Base-by-base conservation (phyloP, 2,888 invertebrate species). In the Rugalucina vietnamica region DNA sequence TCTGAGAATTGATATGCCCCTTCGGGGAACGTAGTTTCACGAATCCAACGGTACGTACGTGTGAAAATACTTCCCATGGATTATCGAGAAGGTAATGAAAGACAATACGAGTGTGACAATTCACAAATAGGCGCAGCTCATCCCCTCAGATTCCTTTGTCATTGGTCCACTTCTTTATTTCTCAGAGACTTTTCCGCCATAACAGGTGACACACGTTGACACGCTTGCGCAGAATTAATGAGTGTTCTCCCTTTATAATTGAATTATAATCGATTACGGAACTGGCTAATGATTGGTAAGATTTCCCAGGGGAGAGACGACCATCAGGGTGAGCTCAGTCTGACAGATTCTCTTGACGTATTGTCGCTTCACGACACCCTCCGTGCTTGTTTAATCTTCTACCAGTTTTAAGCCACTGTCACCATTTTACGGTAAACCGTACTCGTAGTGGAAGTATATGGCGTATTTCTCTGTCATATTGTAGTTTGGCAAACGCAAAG, bases 251-350 rank as follows among this genome's bases (percentile, higher is more conserved):
- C 73, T 43, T 39, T 70, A 74, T 87, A 87, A 87, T 87, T 81
- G 81, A 85, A 87, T 87, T 85, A 87, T 54, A 49, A 85, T 85
- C 83, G 84, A 87, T 87, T 87, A 76, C 84, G 69, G 74, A 79
- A 83, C 73, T 80, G 81, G 50, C 71, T 82, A 86, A 86, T 82
- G 86, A 80, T 86, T 79, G 76, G 71, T 77, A 43, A 82, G 82
- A 86, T 82, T 81, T 84, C 86, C 84, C 86, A n/a, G 1, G 86
- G 75, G 85, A 82, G 80, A 60, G 29, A 39, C 77, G 85, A 82
- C 82, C 70, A 74, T 77, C 77, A 70, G 65, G 65, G 34, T 34
- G 65, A 32, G 65, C 65, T 32, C 29, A 29, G 21, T 2, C 24
- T 65, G 65, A 65, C 65, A 65, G 34, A 65, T 65, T 65, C 65